These are phyloP conservation scores for Andrena bucephala DNA, from an alignment of 2,888 invertebrate species.

Conservation along the genomic window DNA sequence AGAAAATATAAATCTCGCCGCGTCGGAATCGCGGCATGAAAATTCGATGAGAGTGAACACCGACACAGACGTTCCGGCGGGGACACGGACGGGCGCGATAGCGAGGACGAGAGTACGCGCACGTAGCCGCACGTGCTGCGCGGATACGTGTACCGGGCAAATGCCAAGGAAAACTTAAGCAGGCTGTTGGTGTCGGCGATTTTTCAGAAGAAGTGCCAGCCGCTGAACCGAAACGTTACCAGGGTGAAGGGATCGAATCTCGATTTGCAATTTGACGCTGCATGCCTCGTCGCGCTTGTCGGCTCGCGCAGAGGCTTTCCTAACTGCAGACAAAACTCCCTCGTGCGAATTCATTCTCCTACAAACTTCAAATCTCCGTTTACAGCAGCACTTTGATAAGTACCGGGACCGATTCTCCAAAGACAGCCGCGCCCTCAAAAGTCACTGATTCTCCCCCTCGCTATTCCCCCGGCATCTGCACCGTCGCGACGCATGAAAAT, in stretches of 20 bases:
- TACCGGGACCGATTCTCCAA: too few species aligned
- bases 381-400: too few species aligned
- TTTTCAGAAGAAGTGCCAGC: constrained; percentile 31
- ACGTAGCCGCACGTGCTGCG: constrained; percentile 5
- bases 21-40: constrained; percentile 70
- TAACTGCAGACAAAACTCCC: too few species aligned
- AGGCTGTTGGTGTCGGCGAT: constrained; percentile 25
- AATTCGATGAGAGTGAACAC: constrained; percentile 69
- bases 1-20: constrained; percentile 75
- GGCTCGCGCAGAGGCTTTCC: too few species aligned
- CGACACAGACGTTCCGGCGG: not conserved
- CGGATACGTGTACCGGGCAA: constrained; percentile 7
- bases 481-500: constrained; percentile 42
- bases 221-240: not conserved
- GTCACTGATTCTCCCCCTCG: too few species aligned
- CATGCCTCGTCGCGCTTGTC: too few species aligned
- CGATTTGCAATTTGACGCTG: constrained; percentile 2
- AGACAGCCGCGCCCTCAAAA: too few species aligned
- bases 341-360: too few species aligned
- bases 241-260: not conserved
- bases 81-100: not conserved
- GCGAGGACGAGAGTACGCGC: not conserved
- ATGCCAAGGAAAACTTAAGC: constrained; percentile 8
- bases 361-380: too few species aligned
- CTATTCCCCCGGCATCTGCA: not conserved